A percentile compares a stretch with the other conserved stretches of the same genome.
These are phyloP conservation scores for Lacerta viridis DNA, from an alignment of 2,797 vertebrate species.

Conservation along the genomic window DNA sequence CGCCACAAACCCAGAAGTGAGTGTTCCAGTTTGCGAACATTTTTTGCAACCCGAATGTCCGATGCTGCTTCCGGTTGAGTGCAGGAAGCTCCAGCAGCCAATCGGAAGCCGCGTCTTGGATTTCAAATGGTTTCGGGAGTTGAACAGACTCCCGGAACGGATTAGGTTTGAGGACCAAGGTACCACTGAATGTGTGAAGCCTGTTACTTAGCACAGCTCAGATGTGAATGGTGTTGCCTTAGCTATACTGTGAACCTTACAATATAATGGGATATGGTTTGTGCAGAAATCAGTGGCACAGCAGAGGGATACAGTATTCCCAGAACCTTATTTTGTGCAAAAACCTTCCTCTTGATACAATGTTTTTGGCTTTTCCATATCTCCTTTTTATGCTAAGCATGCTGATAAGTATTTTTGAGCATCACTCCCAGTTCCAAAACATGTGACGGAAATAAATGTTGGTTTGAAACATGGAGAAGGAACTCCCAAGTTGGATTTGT, in stretches of 20 bases:
- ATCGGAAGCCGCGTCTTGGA: no score
- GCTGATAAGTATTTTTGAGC: neutral
- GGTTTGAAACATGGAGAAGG: neutral
- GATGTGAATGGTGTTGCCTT: neutral
- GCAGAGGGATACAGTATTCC: neutral
- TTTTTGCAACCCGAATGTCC: no score
- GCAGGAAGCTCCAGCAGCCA: no score
- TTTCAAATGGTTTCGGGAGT: no score
- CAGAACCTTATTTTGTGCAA: neutral
- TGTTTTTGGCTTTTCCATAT: neutral
- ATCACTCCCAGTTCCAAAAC: neutral
- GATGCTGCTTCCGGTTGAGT: no score
- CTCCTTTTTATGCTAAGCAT: neutral
- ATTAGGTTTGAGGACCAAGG: no score
- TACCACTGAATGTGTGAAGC: no score
- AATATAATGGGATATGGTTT: neutral
- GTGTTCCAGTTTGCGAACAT: no score
- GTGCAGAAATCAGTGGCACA: neutral
- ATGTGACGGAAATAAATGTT: constrained; percentile 1
- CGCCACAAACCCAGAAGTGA: no score
- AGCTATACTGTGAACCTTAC: neutral
- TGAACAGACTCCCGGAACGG: no score
- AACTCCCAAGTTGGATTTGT: neutral
- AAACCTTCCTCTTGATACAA: neutral
- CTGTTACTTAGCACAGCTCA: neutral